A percentile compares a stretch with the other conserved stretches of the same genome.
Evolutionary conservation across 2,888 invertebrate genomes (phyloP).

Genomic region (Laothoe populi): DNA sequence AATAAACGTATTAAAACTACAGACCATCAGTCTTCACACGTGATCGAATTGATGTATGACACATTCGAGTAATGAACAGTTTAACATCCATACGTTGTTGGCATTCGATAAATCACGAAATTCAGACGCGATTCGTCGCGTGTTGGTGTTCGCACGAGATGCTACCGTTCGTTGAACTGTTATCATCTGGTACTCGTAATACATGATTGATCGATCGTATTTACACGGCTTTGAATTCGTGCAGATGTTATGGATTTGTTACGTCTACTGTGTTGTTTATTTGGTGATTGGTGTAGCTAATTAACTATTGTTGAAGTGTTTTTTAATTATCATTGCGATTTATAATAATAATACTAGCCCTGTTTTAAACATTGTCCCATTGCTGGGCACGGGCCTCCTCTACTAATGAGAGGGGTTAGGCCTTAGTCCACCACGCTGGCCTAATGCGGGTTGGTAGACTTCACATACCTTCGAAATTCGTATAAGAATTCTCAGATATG

Average conservation of each 20-base stretch:
- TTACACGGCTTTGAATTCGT: conserved; percentile 6
- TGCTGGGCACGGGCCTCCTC: too few relatives aligned
- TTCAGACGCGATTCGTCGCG: neutral
- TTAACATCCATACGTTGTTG: neutral
- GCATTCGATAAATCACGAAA: neutral
- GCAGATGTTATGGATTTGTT: conserved; percentile 7
- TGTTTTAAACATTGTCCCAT: too few relatives aligned
- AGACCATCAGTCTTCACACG: neutral
- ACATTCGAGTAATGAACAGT: neutral
- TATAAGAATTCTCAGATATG: too few relatives aligned
- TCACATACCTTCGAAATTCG: too few relatives aligned
- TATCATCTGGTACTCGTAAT: neutral
- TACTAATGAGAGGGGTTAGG: too few relatives aligned
- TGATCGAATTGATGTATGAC: neutral
- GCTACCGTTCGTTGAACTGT: conserved; percentile 10
- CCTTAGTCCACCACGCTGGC: too few relatives aligned
- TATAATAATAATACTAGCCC: too few relatives aligned
- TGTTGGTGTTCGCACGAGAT: neutral
- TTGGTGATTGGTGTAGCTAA: neutral
- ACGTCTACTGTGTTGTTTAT: neutral
- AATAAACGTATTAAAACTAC: too few relatives aligned
- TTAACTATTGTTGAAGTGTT: too few relatives aligned
- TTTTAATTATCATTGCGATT: too few relatives aligned
- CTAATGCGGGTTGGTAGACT: too few relatives aligned
- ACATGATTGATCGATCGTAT: neutral